These are phyloP conservation scores for Tuberolachnus salignus DNA, from an alignment of 2,888 invertebrate species.

Conservation along the genomic window DNA sequence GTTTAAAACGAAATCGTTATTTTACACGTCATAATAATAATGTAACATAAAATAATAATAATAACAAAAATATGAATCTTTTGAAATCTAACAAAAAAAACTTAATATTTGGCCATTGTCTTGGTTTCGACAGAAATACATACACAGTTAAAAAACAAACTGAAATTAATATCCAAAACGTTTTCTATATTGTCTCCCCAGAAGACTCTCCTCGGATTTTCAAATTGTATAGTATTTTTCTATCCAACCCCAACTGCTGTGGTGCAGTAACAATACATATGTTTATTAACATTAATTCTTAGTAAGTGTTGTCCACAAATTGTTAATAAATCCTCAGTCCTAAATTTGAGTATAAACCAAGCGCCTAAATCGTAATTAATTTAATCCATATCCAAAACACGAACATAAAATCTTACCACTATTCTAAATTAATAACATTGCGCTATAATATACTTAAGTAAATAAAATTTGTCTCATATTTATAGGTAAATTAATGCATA, in stretches of 20 bases:
- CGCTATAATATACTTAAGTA: too few species aligned
- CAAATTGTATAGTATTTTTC: not conserved
- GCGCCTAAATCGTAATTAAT: too few species aligned
- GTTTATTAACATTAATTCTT: not conserved
- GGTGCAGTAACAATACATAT: not conserved
- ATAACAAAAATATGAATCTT: not conserved
- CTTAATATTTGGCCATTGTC: not conserved
- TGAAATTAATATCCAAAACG: constrained; percentile 14
- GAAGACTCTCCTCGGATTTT: not conserved
- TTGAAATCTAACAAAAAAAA: not conserved
- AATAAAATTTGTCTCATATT: too few species aligned
- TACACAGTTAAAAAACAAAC: not conserved
- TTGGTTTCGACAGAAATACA: not conserved
- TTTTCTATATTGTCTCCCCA: not conserved
- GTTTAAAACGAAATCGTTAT: not conserved
- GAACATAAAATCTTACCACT: too few species aligned
- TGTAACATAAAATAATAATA: too few species aligned
- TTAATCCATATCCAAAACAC: too few species aligned
- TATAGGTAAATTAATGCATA: too few species aligned
- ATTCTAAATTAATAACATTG: too few species aligned
- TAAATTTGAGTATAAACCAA: too few species aligned
- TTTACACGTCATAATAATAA: not conserved
- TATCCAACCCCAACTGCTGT: not conserved
- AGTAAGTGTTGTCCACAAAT: too few species aligned
- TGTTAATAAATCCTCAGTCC: too few species aligned